A percentile compares a stretch with the other conserved stretches of the same genome.
phyloP scores from a whole-genome alignment of 2,888 invertebrate species.

The Alitta virens region DNA sequence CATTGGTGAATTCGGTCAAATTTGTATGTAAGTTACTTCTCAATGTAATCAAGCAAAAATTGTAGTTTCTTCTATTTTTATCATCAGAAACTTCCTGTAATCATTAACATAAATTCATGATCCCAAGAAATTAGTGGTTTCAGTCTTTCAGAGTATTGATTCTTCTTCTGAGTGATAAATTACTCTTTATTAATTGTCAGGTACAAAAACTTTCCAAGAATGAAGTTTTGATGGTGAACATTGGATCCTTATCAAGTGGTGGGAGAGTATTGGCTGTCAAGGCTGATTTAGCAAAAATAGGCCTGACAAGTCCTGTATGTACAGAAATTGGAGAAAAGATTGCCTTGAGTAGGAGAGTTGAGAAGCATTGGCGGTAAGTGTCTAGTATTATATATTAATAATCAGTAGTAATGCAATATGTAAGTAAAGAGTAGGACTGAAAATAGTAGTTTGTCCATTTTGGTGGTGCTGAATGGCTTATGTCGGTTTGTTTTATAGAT shows the following conservation, averaged over 20 bases:
- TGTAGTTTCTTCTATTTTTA: neutral
- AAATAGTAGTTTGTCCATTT: too few species aligned
- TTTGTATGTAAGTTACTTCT: too few species aligned
- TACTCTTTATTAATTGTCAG: slow-evolving; percentile 54
- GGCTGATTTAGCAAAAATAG: slow-evolving; percentile 95
- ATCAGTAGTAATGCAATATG: neutral
- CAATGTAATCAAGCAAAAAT: neutral
- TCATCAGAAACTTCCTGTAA: too few species aligned
- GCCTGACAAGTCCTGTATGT: slow-evolving; percentile 95
- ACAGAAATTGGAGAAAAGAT: slow-evolving; percentile 99
- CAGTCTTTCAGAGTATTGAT: too few species aligned
- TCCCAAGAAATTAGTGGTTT: too few species aligned
- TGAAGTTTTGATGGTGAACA: slow-evolving; percentile 95
- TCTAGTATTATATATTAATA: neutral
- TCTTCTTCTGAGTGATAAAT: neutral
- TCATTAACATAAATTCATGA: too few species aligned
- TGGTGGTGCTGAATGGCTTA: too few species aligned
- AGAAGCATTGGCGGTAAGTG: slow-evolving; percentile 95
- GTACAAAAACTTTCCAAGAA: slow-evolving; percentile 85
- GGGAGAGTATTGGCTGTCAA: slow-evolving; percentile 92
- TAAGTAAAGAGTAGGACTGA: too few species aligned
- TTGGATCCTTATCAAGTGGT: slow-evolving; percentile 97
- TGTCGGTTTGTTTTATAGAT: too few species aligned
- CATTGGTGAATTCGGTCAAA: too few species aligned
- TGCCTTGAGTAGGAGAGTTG: slow-evolving; percentile 96